Evolutionary conservation across 2,113 vertebrate species (phyloP).

Genomic region (Hippoglossus stenolepis): DNA sequence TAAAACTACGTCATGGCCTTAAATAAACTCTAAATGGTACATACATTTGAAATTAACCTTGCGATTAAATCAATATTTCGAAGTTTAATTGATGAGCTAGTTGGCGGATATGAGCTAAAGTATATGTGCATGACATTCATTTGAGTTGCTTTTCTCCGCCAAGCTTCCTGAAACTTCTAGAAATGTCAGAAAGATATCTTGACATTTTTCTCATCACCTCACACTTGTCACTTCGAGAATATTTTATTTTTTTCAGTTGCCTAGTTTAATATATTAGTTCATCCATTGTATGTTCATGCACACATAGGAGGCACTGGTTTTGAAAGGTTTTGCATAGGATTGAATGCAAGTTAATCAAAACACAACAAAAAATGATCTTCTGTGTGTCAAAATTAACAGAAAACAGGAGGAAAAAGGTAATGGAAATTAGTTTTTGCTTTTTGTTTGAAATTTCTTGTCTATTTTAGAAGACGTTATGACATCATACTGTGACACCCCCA

Average conservation of each 20-base stretch:
- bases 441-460: slow-evolving; percentile 4
- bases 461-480: slow-evolving; percentile 3
- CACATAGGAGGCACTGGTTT: background rate
- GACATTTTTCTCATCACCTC: slow-evolving; percentile 24
- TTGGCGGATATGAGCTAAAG: background rate
- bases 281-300: background rate
- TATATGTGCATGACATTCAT: background rate
- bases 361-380: background rate
- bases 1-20: slow-evolving; percentile 10
- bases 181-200: background rate
- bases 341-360: background rate
- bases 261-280: background rate
- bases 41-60: background rate
- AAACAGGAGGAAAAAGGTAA: background rate
- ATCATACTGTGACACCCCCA: slow-evolving; percentile 9
- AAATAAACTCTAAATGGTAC: background rate
- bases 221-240: slow-evolving; percentile 10
- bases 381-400: background rate
- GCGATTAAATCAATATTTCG: background rate
- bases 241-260: background rate
- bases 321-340: background rate
- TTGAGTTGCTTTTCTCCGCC: background rate
- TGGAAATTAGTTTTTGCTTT: background rate
- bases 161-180: background rate
- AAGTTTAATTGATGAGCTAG: background rate